Conservation (phyloP, 2,888 invertebrate genomes). For the Caenorhabditis becei region DNA sequence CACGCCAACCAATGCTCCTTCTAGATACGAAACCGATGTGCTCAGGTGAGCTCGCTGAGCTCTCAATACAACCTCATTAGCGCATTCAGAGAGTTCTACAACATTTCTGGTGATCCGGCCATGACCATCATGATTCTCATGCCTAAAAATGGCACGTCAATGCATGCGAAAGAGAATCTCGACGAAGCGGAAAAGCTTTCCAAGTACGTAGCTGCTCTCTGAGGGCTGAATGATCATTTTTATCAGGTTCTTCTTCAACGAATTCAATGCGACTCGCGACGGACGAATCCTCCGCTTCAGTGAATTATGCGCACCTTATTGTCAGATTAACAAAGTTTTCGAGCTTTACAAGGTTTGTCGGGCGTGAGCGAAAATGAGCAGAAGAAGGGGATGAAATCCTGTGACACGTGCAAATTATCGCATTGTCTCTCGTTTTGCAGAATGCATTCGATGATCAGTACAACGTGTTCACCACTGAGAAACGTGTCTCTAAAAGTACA, state of each 20-base stretch:
- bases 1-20: conserved; percentile 80
- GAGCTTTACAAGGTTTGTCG: conserved; percentile 75
- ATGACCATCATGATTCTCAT: conserved; percentile 78
- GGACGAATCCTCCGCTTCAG: conserved; percentile 61
- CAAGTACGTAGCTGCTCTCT: conserved; percentile 49
- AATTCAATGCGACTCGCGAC: conserved; percentile 49
- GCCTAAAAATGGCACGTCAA: conserved; percentile 78
- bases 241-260: conserved; percentile 54
- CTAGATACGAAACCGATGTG: conserved; percentile 78
- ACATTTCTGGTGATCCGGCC: conserved; percentile 78
- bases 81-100: conserved; percentile 55
- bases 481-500: conserved; percentile 49
- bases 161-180: conserved; percentile 76
- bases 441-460: conserved; percentile 67
- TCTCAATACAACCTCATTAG: background rate
- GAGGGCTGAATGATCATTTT: background rate
- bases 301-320: conserved; percentile 79
- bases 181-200: conserved; percentile 73
- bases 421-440: conserved; percentile 39
- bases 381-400: too few species aligned
- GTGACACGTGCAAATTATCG: background rate
- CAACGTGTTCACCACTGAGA: conserved; percentile 31
- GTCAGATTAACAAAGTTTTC: conserved; percentile 76
- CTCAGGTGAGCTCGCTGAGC: conserved; percentile 54
- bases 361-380: background rate